A percentile compares a stretch with the other conserved stretches of the same genome.
Evolutionary conservation across 2,113 vertebrate genomes (phyloP).

Genomic region (Dryoscopus gambensis): DNA sequence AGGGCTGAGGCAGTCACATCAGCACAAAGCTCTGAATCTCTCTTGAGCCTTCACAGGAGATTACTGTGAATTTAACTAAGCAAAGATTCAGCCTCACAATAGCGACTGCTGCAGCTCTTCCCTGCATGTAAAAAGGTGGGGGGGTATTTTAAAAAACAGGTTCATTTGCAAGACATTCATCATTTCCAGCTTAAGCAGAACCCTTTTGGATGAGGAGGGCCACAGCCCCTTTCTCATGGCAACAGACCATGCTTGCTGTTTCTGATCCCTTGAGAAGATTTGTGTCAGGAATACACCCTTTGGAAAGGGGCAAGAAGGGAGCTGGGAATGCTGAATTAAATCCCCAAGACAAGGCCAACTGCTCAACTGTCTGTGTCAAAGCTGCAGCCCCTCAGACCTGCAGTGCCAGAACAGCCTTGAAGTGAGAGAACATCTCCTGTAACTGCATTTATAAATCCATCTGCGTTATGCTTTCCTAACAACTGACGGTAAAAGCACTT

Average conservation of each 20-base stretch:
- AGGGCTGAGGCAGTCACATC: not conserved
- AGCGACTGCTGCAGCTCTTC: not conserved
- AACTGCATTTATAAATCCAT: not conserved
- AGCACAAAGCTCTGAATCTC: not conserved
- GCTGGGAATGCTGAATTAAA: not conserved
- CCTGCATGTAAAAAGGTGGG: not conserved
- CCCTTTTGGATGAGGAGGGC: not conserved
- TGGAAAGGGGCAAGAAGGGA: not conserved
- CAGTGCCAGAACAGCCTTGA: not conserved
- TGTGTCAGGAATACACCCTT: not conserved
- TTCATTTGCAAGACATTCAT: not conserved
- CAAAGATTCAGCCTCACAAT: not conserved
- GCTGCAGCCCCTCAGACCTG: not conserved
- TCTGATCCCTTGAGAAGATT: not conserved
- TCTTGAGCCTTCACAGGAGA: not conserved
- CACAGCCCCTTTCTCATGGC: not conserved
- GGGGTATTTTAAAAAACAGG: not conserved
- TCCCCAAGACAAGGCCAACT: not conserved
- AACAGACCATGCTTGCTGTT: not conserved
- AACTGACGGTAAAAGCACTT: not conserved
- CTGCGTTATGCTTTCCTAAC: not conserved
- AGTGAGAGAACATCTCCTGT: not conserved
- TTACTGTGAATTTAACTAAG: constrained; percentile 4
- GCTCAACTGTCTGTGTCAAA: not conserved
- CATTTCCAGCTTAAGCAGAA: not conserved